Evolutionary conservation across 2,888 invertebrate genomes (phyloP).

Genomic region (Neuroscelio doddi): DNA sequence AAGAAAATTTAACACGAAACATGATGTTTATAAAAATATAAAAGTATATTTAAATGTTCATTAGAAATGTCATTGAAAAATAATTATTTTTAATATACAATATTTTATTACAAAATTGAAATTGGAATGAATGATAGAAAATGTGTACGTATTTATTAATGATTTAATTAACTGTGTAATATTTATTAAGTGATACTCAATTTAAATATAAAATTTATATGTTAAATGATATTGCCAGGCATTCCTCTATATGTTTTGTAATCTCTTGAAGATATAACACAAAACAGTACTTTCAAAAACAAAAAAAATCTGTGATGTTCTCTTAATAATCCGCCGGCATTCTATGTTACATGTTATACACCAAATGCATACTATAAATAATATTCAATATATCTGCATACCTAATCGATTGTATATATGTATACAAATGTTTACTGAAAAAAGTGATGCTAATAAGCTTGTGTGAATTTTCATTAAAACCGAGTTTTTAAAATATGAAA

Average conservation of each 20-base stretch:
- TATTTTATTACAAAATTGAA: too few species aligned
- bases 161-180: too few species aligned
- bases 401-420: slow-evolving; percentile 31
- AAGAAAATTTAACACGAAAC: too few species aligned
- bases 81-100: too few species aligned
- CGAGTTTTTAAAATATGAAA: neutral
- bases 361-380: slow-evolving; percentile 30
- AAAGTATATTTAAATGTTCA: too few species aligned
- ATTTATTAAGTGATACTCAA: too few species aligned
- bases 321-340: slow-evolving; percentile 27
- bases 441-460: slow-evolving; percentile 3
- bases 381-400: slow-evolving; percentile 33
- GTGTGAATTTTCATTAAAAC: slow-evolving; percentile 16
- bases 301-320: slow-evolving; percentile 45
- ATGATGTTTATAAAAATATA: too few species aligned
- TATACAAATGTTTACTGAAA: slow-evolving; percentile 21
- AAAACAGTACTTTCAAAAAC: slow-evolving; percentile 32
- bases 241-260: slow-evolving; percentile 23
- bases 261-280: slow-evolving; percentile 32
- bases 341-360: slow-evolving; percentile 38
- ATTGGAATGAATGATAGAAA: too few species aligned
- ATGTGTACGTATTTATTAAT: too few species aligned
- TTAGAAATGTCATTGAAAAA: too few species aligned
- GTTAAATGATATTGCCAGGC: slow-evolving; percentile 13
- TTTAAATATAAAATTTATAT: too few species aligned